Percentiles rank a stretch among this genome's conserved stretches.
phyloP scores from a whole-genome alignment of 2,113 vertebrate genomes.

The Phalacrocorax aristotelis region DNA sequence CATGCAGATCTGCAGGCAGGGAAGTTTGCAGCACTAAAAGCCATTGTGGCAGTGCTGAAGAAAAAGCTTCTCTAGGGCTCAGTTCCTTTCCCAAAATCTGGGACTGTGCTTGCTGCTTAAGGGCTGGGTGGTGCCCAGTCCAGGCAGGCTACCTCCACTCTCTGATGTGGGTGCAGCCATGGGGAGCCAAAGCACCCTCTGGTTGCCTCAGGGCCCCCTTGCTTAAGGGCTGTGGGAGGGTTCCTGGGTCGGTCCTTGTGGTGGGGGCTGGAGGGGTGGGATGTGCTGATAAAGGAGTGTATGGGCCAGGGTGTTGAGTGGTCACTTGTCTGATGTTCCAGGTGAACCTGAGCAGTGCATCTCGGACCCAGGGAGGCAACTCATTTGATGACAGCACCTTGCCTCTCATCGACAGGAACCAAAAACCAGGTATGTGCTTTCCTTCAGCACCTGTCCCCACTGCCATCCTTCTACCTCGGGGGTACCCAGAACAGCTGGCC shows the following conservation, averaged over 20 bases:
- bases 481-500: not conserved
- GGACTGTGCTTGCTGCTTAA: not conserved
- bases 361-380: constrained; percentile 81
- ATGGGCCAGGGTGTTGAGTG: not conserved
- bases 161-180: rapidly evolving
- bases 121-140: not conserved
- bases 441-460: not conserved
- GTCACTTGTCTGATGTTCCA: constrained; percentile 2
- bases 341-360: constrained; percentile 81
- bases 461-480: not conserved
- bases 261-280: not conserved
- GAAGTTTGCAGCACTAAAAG: not conserved
- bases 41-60: not conserved
- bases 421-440: constrained; percentile 76
- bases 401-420: constrained; percentile 87
- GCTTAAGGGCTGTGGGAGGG: not conserved
- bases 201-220: not conserved
- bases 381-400: constrained; percentile 91
- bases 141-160: rapidly evolving
- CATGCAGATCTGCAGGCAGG: rapidly evolving
- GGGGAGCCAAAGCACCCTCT: not conserved
- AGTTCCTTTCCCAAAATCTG: not conserved
- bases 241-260: not conserved
- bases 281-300: not conserved
- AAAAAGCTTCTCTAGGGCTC: not conserved